phyloP scores from a whole-genome alignment of 2,113 vertebrate genomes.

The Actenoides hombroni region DNA sequence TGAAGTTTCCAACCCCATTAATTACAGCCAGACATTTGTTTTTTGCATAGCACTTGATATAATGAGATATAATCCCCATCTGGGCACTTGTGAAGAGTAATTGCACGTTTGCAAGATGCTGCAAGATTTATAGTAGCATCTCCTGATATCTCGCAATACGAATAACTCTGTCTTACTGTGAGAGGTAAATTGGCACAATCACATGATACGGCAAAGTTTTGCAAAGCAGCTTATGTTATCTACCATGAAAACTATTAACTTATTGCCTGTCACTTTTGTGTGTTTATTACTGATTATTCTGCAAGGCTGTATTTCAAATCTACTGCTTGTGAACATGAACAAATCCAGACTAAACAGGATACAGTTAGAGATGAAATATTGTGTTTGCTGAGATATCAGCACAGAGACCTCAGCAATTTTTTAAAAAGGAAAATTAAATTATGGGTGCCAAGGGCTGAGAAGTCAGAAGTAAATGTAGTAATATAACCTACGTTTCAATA shows the following conservation, averaged over 20 bases:
- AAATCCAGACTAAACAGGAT: conserved; percentile 44
- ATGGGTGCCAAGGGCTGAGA: conserved; percentile 9
- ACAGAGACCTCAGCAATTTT: conserved; percentile 23
- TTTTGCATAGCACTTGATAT: conserved; percentile 38
- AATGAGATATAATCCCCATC: conserved; percentile 60
- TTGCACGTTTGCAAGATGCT: conserved; percentile 46
- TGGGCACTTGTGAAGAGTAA: conserved; percentile 52
- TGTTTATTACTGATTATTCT: conserved; percentile 42
- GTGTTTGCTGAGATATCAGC: conserved; percentile 42
- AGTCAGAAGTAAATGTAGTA: background rate
- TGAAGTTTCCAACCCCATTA: conserved; percentile 38
- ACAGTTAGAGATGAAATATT: conserved; percentile 36
- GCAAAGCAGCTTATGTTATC: background rate
- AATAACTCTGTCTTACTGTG: background rate
- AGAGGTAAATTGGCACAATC: conserved; percentile 36
- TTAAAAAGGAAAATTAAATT: conserved; percentile 14
- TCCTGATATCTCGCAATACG: background rate
- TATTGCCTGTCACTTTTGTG: conserved; percentile 22
- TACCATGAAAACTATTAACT: conserved; percentile 32
- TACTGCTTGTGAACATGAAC: background rate
- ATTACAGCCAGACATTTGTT: conserved; percentile 37
- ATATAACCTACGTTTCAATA: background rate
- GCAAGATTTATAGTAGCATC: conserved; percentile 47
- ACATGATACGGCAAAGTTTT: background rate
- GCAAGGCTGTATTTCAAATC: conserved; percentile 34